These are phyloP conservation scores for Cariama cristata DNA, from an alignment of 2,113 vertebrate species.

Conservation along the genomic window DNA sequence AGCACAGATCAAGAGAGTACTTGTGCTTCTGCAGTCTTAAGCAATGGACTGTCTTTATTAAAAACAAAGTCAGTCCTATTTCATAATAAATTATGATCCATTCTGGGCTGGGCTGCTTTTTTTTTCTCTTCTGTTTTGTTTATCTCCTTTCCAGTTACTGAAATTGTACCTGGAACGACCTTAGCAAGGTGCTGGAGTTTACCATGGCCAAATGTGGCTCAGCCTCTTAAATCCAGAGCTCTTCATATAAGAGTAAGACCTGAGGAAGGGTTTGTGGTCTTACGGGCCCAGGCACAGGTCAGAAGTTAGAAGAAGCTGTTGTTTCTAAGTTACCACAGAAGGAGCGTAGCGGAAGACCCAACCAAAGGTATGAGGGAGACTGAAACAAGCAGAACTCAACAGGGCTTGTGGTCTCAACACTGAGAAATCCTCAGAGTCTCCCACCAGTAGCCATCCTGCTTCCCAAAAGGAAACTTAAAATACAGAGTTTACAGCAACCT, in stretches of 20 bases:
- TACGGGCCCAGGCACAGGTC: accelerated
- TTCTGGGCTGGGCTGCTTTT: not conserved
- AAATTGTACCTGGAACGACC: not conserved
- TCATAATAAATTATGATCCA: not conserved
- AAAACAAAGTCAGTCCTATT: not conserved
- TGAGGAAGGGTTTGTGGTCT: not conserved
- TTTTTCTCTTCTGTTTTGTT: not conserved
- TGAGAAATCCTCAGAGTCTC: not conserved
- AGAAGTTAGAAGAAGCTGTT: not conserved
- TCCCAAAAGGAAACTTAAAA: not conserved
- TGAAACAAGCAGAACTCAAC: not conserved
- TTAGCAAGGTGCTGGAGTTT: not conserved
- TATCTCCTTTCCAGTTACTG: not conserved
- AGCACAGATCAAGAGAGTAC: not conserved
- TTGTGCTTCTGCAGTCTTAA: not conserved
- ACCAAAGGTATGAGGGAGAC: not conserved
- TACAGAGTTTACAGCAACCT: not conserved
- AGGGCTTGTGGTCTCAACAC: not conserved
- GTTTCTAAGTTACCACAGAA: not conserved
- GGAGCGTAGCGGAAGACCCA: not conserved
- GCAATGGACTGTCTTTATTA: not conserved
- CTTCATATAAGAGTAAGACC: not conserved
- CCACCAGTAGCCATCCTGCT: not conserved
- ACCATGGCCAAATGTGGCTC: not conserved
- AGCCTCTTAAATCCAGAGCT: not conserved